These are phyloP conservation scores for Gallinago jamesoni DNA, from an alignment of 2,113 vertebrate genomes.

Conservation along the genomic window DNA sequence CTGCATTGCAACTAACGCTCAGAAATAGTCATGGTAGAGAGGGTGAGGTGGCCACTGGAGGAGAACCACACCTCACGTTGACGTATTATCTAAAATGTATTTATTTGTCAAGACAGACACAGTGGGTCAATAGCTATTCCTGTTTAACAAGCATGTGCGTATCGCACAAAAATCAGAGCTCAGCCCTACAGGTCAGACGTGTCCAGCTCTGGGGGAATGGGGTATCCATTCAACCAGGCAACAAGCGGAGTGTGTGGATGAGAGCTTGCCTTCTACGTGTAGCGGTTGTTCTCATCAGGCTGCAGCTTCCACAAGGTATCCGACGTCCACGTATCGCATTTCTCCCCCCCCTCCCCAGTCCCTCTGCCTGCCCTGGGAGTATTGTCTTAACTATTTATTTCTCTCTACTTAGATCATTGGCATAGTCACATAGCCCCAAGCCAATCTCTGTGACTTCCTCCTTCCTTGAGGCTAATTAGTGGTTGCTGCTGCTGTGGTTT, in stretches of 20 bases:
- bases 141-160: rapidly evolving
- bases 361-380: background rate
- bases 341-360: background rate
- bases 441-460: background rate
- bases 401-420: background rate
- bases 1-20: background rate
- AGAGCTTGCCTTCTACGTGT: background rate
- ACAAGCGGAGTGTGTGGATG: rapidly evolving
- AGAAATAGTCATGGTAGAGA: background rate
- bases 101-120: background rate
- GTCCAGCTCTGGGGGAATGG: background rate
- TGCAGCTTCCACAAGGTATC: background rate
- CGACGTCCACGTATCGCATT: rapidly evolving
- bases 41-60: background rate
- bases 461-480: background rate
- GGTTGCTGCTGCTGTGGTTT: constrained; percentile 3
- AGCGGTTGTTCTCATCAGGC: background rate
- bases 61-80: background rate
- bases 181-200: background rate
- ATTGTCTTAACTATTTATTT: background rate
- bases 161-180: background rate
- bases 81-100: background rate
- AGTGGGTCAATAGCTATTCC: rapidly evolving
- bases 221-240: rapidly evolving
- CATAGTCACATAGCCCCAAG: background rate